These are phyloP conservation scores for Andrena chrysosceles DNA, from an alignment of 2,888 invertebrate genomes.

Conservation along the genomic window DNA sequence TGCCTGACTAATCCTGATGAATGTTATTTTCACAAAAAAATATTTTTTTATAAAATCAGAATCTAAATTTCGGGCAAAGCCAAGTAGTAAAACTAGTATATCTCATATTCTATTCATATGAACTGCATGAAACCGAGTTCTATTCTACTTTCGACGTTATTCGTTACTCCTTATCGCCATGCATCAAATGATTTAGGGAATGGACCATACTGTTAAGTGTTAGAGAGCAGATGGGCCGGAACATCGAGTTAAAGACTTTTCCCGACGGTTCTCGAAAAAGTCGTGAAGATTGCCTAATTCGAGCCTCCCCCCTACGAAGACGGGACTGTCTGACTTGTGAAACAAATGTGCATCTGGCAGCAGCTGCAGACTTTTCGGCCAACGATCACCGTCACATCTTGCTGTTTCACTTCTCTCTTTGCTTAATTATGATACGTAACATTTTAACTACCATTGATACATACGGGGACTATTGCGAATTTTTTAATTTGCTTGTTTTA, in stretches of 20 bases:
- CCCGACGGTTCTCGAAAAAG: constrained; percentile 44
- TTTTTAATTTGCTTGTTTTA: no score
- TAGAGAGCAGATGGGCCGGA: constrained; percentile 51
- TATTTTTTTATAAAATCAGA: no score
- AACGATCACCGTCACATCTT: constrained; percentile 29
- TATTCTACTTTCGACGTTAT: constrained; percentile 23
- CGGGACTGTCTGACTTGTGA: constrained; percentile 41
- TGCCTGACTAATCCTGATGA: no score
- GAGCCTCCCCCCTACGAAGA: constrained; percentile 71
- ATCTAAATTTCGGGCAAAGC: no score
- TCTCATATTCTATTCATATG: not conserved
- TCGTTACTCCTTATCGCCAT: constrained; percentile 22
- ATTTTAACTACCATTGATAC: not conserved
- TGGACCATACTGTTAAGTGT: constrained; percentile 1
- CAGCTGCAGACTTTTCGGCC: constrained; percentile 68
- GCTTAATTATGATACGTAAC: not conserved
- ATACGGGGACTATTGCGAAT: not conserved
- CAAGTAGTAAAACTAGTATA: no score
- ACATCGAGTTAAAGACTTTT: constrained; percentile 34
- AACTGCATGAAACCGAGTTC: not conserved
- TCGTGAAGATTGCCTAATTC: constrained; percentile 61
- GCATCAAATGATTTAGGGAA: constrained; percentile 23
- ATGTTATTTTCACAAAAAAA: no score
- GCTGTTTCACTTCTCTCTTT: constrained; percentile 24
- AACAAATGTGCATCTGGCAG: constrained; percentile 74